phyloP scores from a whole-genome alignment of 2,113 vertebrate genomes.

The Psilopsiagon aymara region DNA sequence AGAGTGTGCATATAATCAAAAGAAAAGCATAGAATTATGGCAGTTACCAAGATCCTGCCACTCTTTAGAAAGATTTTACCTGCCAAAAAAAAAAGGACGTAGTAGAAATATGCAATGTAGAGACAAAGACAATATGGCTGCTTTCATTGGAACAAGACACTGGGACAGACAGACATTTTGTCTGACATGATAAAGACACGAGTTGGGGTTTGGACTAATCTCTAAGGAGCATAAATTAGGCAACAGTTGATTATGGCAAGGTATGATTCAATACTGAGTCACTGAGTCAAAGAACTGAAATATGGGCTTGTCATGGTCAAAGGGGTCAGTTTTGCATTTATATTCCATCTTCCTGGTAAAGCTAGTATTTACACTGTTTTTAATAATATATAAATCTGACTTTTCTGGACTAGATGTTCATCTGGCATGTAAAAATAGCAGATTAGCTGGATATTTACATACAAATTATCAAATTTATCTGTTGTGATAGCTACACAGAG shows the following conservation, averaged over 20 bases:
- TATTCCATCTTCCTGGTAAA: not conserved
- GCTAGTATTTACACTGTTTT: not conserved
- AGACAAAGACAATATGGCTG: not conserved
- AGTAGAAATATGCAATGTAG: not conserved
- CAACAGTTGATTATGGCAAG: not conserved
- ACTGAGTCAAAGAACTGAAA: not conserved
- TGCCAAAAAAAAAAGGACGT: not conserved
- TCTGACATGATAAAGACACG: not conserved
- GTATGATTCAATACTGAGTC: not conserved
- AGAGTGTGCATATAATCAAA: not conserved
- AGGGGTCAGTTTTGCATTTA: not conserved
- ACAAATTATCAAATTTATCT: not conserved
- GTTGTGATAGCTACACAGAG: not conserved
- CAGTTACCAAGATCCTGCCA: not conserved
- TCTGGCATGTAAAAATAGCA: not conserved
- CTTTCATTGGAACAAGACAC: not conserved
- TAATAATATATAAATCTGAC: not conserved
- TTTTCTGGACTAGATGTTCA: not conserved
- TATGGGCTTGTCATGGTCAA: not conserved
- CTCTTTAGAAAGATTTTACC: not conserved
- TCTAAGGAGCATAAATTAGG: not conserved
- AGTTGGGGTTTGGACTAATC: not conserved
- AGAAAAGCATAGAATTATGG: not conserved
- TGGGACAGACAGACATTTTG: not conserved
- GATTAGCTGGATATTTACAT: not conserved